These are phyloP conservation scores for Drosophila obscura DNA, from an alignment of 1,140 invertebrate genomes.

Conservation along the genomic window DNA sequence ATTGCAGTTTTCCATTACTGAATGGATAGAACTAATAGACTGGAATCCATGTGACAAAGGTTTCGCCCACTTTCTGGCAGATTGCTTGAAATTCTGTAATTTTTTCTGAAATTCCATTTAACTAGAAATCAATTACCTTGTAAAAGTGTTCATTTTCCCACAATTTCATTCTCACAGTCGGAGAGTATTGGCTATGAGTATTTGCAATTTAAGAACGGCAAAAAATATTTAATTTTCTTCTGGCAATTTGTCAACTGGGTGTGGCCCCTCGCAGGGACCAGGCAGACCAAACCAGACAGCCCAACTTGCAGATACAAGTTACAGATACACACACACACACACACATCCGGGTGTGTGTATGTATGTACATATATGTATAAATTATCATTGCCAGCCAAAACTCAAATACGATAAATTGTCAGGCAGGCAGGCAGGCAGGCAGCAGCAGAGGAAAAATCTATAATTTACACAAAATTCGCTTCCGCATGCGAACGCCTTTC, in stretches of 20 bases:
- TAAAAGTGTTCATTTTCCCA: background rate
- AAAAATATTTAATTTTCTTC: constrained; percentile 44
- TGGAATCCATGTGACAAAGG: constrained; percentile 15
- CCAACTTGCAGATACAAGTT: background rate
- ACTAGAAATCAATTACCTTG: too few relatives aligned
- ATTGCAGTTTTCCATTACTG: constrained; percentile 52
- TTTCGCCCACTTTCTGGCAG: background rate
- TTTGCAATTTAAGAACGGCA: constrained; percentile 44
- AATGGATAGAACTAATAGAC: constrained; percentile 44
- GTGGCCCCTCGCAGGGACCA: constrained; percentile 35
- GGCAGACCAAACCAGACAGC: constrained; percentile 11
- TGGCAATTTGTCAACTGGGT: constrained; percentile 79
- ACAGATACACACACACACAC: constrained; percentile 17
- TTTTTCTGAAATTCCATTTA: too few relatives aligned
- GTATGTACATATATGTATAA: constrained; percentile 43
- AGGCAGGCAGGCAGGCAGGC: constrained; percentile 52
- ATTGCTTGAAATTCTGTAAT: too few relatives aligned
- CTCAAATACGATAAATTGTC: constrained; percentile 77
- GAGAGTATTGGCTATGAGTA: background rate
- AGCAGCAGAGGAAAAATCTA: constrained; percentile 58
- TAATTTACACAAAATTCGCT: constrained; percentile 81
- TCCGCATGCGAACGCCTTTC: constrained; percentile 59
- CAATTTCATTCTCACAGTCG: background rate
- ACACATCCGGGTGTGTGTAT: background rate
- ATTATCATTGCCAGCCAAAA: constrained; percentile 78